Percentiles rank a stretch among this genome's conserved stretches.
phyloP scores from a whole-genome alignment of 2,888 invertebrate species.

The Taenaris catops region DNA sequence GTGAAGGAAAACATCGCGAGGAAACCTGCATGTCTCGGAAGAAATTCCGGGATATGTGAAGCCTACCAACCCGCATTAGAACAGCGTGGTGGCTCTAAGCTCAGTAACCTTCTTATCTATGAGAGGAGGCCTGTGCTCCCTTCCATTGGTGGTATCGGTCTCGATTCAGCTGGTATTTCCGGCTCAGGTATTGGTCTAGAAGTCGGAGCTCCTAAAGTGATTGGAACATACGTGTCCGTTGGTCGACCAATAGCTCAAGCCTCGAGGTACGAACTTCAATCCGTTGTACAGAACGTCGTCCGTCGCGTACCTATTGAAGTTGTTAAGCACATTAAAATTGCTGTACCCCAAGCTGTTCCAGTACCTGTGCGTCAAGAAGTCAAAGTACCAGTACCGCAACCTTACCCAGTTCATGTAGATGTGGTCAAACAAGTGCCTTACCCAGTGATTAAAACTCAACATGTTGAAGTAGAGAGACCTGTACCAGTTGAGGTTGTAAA shows the following conservation, averaged over 20 bases:
- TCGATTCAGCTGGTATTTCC: conserved; percentile 10
- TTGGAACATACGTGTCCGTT: conserved; percentile 49
- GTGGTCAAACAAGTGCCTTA: conserved; percentile 68
- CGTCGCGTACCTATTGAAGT: conserved; percentile 68
- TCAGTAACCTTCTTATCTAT: no score
- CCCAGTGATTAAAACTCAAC: conserved; percentile 65
- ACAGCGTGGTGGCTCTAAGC: no score
- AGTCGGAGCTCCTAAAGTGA: conserved; percentile 36
- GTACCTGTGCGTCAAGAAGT: conserved; percentile 65
- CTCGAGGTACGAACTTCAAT: conserved; percentile 62
- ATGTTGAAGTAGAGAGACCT: conserved; percentile 63
- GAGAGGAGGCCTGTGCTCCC: no score
- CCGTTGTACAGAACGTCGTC: conserved; percentile 64
- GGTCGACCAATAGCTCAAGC: conserved; percentile 40
- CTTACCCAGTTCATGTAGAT: conserved; percentile 67
- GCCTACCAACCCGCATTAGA: no score
- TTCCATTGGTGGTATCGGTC: conserved; percentile 11
- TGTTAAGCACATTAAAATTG: conserved; percentile 57
- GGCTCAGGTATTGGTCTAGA: conserved; percentile 2
- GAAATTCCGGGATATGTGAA: no score
- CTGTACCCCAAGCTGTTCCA: conserved; percentile 58
- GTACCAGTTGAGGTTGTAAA: conserved; percentile 62
- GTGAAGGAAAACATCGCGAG: no score
- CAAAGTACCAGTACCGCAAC: conserved; percentile 64
- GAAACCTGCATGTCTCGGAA: no score